Percentiles rank a stretch among this genome's conserved stretches.
phyloP scores from a whole-genome alignment of 2,888 invertebrate genomes.

The Meandrusa payeni region DNA sequence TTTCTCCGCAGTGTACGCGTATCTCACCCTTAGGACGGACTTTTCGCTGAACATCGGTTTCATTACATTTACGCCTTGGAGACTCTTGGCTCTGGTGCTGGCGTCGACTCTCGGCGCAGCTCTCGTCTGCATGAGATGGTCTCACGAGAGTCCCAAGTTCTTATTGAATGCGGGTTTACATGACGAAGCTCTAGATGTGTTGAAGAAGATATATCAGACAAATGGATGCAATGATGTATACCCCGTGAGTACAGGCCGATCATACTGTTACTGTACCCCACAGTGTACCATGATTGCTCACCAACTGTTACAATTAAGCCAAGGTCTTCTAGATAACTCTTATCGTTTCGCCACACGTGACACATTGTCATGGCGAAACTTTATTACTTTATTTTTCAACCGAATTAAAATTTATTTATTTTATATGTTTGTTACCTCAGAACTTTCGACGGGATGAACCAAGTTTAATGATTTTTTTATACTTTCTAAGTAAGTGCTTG shows the following conservation, averaged over 20 bases:
- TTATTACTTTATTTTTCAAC: too few relatives aligned
- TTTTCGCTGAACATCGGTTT: constrained; percentile 39
- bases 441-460: too few relatives aligned
- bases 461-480: too few relatives aligned
- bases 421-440: too few relatives aligned
- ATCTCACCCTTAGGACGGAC: constrained; percentile 39
- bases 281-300: too few relatives aligned
- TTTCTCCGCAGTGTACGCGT: constrained; percentile 29
- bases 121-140: constrained; percentile 71
- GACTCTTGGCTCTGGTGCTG: constrained; percentile 47
- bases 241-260: constrained; percentile 38
- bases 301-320: too few relatives aligned
- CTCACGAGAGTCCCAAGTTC: constrained; percentile 88
- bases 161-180: constrained; percentile 81
- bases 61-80: constrained; percentile 49
- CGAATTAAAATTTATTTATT: too few relatives aligned
- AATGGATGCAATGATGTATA: constrained; percentile 55
- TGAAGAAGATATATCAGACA: constrained; percentile 76
- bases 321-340: too few relatives aligned
- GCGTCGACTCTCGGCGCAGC: constrained; percentile 81
- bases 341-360: too few relatives aligned
- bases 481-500: too few relatives aligned
- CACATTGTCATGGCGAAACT: too few relatives aligned
- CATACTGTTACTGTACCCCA: too few relatives aligned
- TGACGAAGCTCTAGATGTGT: constrained; percentile 81